phyloP scores from a whole-genome alignment of 2,888 invertebrate species.

The Drosophila koepferae region DNA sequence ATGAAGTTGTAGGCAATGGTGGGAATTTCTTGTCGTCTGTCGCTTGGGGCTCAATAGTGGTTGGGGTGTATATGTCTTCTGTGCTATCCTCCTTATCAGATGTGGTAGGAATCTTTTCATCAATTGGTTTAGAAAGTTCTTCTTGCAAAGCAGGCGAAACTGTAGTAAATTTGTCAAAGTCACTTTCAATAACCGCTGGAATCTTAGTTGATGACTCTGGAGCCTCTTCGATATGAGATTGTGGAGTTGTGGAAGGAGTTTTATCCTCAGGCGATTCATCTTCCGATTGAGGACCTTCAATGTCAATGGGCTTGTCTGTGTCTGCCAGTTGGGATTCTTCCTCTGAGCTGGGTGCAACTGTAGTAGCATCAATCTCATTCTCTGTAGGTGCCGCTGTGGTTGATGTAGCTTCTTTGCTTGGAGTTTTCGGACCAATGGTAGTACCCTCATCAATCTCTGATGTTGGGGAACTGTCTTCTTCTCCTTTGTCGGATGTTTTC shows the following conservation, averaged over 20 bases:
- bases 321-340: constrained; percentile 13
- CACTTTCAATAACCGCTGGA: constrained; percentile 32
- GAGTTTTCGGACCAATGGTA: constrained; percentile 27
- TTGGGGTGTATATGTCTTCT: constrained; percentile 12
- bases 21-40: constrained; percentile 25
- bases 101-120: constrained; percentile 35
- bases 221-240: constrained; percentile 33
- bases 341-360: constrained; percentile 25
- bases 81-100: constrained; percentile 35
- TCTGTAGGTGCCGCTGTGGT: constrained; percentile 33
- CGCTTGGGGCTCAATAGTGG: constrained; percentile 40
- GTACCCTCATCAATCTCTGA: constrained; percentile 30
- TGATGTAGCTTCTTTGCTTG: constrained; percentile 34
- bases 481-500: constrained; percentile 31
- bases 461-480: constrained; percentile 28
- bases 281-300: constrained; percentile 22
- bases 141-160: constrained; percentile 37
- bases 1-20: constrained; percentile 17
- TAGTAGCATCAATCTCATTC: constrained; percentile 32
- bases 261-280: constrained; percentile 43
- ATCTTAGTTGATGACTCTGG: constrained; percentile 41
- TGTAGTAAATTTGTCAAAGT: constrained; percentile 46
- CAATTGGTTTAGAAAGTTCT: constrained; percentile 28
- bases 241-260: constrained; percentile 39
- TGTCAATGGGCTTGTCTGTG: constrained; percentile 35